Conservation (phyloP, 2,797 vertebrate species). For the Scolopax bukidnonensis region DNA sequence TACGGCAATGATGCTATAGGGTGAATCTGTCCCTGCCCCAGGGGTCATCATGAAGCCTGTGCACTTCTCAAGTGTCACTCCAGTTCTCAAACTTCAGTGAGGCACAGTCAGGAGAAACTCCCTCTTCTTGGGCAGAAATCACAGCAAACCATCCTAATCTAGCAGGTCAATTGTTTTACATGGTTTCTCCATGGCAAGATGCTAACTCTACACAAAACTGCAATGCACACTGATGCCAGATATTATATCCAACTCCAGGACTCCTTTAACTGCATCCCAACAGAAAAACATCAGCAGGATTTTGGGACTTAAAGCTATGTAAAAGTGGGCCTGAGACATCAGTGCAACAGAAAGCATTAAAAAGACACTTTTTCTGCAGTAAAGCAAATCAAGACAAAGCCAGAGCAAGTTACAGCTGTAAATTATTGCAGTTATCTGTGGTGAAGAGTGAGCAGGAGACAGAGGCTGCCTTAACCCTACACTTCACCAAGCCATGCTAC, state of each 20-base stretch:
- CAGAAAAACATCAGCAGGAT: background rate
- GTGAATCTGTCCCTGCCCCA: background rate
- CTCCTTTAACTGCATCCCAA: background rate
- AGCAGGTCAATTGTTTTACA: background rate
- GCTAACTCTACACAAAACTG: background rate
- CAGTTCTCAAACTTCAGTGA: background rate
- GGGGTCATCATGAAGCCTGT: background rate
- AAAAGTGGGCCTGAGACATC: background rate
- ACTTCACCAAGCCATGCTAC: background rate
- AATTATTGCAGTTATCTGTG: background rate
- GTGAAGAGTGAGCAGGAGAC: background rate
- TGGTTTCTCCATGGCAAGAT: background rate
- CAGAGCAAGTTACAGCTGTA: background rate
- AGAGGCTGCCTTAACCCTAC: background rate
- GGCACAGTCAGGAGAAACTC: background rate
- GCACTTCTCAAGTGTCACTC: background rate
- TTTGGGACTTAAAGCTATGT: background rate
- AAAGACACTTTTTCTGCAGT: background rate
- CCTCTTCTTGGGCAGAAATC: background rate
- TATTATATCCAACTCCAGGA: background rate
- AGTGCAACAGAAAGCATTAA: background rate
- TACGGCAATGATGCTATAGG: background rate
- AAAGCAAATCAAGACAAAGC: background rate
- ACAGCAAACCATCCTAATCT: background rate
- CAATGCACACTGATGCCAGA: background rate